Percentiles rank a stretch among this genome's conserved stretches.
phyloP scores from a whole-genome alignment of 2,888 invertebrate genomes.

The Plagiodera versicolora region DNA sequence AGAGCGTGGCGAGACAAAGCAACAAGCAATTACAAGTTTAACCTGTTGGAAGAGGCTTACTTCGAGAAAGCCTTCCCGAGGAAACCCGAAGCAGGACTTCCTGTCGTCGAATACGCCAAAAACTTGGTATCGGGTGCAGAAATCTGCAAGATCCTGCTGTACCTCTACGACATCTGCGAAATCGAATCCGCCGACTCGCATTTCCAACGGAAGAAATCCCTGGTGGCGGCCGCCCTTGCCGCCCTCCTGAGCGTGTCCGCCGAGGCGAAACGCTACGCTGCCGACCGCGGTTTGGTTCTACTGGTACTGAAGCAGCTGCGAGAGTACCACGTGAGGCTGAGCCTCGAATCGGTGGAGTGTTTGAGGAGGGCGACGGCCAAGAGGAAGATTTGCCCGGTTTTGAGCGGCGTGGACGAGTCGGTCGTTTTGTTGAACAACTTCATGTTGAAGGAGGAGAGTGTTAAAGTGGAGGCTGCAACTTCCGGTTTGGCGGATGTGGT shows the following conservation, averaged over 20 bases:
- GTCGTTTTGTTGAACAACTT: constrained; percentile 63
- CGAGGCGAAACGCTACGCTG: constrained; percentile 55
- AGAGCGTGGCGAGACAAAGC: constrained; percentile 4
- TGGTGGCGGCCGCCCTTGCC: too few relatives aligned
- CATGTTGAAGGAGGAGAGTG: constrained; percentile 58
- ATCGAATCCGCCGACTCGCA: constrained; percentile 45
- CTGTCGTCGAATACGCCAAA: constrained; percentile 30
- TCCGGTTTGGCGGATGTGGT: constrained; percentile 62
- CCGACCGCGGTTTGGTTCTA: constrained; percentile 50
- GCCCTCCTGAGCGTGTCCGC: constrained; percentile 53
- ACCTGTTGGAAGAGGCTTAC: constrained; percentile 42
- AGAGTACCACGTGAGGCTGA: constrained; percentile 55
- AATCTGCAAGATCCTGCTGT: constrained; percentile 55
- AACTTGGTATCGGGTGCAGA: constrained; percentile 52
- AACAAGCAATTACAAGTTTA: constrained; percentile 28
- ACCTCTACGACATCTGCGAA: constrained; percentile 54
- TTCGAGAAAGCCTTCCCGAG: constrained; percentile 37
- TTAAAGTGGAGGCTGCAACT: constrained; percentile 61
- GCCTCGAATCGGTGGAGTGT: constrained; percentile 56
- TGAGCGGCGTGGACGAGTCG: constrained; percentile 62
- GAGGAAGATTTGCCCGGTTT: constrained; percentile 55
- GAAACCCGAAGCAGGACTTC: constrained; percentile 21
- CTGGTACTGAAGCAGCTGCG: constrained; percentile 53
- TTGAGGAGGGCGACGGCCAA: constrained; percentile 53
- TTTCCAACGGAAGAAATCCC: not conserved